phyloP scores from a whole-genome alignment of 2,113 vertebrate species.

The Pao palembangensis region DNA sequence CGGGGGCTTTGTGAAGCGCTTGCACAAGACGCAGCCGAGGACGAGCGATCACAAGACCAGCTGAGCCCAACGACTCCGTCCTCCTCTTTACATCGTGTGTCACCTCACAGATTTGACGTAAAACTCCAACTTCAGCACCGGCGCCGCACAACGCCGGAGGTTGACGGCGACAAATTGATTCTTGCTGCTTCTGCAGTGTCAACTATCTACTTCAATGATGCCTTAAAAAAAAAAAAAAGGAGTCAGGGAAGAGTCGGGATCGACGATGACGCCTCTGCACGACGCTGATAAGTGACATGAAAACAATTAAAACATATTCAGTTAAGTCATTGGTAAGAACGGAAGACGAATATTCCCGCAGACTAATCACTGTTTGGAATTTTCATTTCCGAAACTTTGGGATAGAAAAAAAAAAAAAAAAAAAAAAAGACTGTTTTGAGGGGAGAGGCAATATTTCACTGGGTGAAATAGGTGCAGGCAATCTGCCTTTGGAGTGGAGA shows the following conservation, averaged over 20 bases:
- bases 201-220: constrained; percentile 50
- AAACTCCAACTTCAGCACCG: constrained; percentile 57
- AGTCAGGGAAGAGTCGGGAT: constrained; percentile 20
- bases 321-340: neutral
- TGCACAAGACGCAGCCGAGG: constrained; percentile 56
- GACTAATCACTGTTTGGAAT: constrained; percentile 67
- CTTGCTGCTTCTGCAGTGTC: constrained; percentile 43
- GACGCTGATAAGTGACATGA: neutral
- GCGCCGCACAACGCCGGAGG: constrained; percentile 26
- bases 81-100: constrained; percentile 56
- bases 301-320: neutral
- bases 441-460: constrained; percentile 75
- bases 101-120: constrained; percentile 57
- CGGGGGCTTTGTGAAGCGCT: constrained; percentile 54
- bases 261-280: constrained; percentile 18
- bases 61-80: constrained; percentile 54
- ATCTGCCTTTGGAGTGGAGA: constrained; percentile 78
- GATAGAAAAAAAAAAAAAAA: constrained; percentile 49
- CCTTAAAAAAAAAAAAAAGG: constrained; percentile 10
- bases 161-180: constrained; percentile 63
- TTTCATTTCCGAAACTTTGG: constrained; percentile 64
- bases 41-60: constrained; percentile 61
- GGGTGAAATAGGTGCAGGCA: constrained; percentile 77
- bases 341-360: constrained; percentile 36
- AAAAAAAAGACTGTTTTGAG: constrained; percentile 73